phyloP scores from a whole-genome alignment of 2,797 vertebrate species.

The Paguma larvata region DNA sequence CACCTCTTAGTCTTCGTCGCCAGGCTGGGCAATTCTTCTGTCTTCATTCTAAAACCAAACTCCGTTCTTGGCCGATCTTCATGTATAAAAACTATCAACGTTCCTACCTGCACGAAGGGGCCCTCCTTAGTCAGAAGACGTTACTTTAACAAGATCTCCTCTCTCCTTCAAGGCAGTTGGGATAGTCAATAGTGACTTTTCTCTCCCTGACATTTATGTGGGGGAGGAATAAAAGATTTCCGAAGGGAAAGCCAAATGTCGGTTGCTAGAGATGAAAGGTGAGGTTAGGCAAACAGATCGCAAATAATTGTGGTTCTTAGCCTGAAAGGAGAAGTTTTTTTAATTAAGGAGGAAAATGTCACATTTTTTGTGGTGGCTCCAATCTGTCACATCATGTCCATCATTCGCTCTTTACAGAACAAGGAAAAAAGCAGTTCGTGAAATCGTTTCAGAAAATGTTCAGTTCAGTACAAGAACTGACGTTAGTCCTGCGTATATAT shows the following conservation, averaged over 20 bases:
- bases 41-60: background rate
- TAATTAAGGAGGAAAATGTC: background rate
- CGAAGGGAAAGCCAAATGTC: background rate
- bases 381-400: background rate
- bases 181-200: background rate
- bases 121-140: background rate
- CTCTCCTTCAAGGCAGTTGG: background rate
- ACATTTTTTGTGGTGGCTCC: background rate
- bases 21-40: background rate
- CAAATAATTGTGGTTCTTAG: constrained; percentile 31
- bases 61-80: background rate
- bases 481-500: background rate
- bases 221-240: background rate
- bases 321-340: background rate
- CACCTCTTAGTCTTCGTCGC: background rate
- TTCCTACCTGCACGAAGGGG: background rate
- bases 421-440: background rate
- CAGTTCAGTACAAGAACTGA: background rate
- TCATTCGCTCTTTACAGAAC: background rate
- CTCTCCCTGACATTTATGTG: background rate
- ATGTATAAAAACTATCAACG: background rate
- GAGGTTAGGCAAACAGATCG: background rate
- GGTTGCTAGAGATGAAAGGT: background rate
- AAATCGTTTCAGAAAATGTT: background rate
- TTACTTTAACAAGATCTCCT: background rate